Conservation (phyloP, 2,113 vertebrate genomes). For the Syngnathus floridae region DNA sequence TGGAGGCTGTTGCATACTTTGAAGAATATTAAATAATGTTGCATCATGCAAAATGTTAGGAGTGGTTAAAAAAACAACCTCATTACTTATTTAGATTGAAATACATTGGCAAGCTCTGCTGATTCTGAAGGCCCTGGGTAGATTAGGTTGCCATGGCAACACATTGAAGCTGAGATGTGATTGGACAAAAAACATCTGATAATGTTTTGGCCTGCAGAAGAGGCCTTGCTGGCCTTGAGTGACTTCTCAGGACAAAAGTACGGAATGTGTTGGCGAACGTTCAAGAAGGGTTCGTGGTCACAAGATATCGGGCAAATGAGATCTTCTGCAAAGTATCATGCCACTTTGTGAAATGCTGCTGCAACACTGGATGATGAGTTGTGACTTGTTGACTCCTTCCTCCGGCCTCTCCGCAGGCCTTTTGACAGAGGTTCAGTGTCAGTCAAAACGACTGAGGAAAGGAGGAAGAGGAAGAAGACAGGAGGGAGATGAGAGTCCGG, state of each 20-base stretch:
- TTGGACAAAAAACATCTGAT: no score
- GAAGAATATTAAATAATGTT: no score
- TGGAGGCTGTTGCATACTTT: background rate
- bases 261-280: background rate
- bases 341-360: background rate
- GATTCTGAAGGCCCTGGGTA: no score
- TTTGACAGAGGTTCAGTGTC: conserved; percentile 91
- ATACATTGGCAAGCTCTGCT: no score
- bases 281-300: background rate
- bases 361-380: background rate
- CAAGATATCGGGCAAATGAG: background rate
- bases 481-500: conserved; percentile 72
- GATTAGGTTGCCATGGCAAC: no score
- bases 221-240: no score
- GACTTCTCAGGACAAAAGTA: background rate
- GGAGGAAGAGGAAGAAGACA: conserved; percentile 73
- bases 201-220: no score
- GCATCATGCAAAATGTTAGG: no score
- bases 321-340: background rate
- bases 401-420: conserved; percentile 64
- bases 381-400: background rate
- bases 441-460: conserved; percentile 88
- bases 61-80: no score
- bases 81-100: no score
- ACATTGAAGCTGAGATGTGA: no score